Conservation (phyloP, 2,113 vertebrate genomes). For the Osmerus eperlanus region DNA sequence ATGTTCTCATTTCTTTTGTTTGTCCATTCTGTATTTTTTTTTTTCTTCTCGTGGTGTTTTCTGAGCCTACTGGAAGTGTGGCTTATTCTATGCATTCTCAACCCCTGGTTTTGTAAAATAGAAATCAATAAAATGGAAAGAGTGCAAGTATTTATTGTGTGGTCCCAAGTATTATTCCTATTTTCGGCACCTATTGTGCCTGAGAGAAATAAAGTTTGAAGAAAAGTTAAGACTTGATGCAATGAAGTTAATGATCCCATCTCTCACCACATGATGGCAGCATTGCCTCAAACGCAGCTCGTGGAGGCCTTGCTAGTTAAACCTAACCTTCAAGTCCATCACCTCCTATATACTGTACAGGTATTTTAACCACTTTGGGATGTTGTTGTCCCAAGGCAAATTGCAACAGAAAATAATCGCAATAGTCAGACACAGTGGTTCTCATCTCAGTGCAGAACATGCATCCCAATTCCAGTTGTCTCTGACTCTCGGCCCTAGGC, state of each 20-base stretch:
- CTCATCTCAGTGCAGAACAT: background rate
- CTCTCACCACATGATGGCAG: constrained; percentile 42
- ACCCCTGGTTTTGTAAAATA: constrained; percentile 70
- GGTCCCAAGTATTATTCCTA: background rate
- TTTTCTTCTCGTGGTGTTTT: constrained; percentile 32
- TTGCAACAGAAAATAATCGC: background rate
- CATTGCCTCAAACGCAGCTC: background rate
- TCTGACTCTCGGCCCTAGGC: background rate
- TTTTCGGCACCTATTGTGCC: background rate
- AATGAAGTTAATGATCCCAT: background rate
- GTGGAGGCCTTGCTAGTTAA: background rate
- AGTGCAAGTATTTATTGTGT: constrained; percentile 9
- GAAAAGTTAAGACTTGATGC: background rate
- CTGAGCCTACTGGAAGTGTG: constrained; percentile 42
- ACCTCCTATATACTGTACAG: background rate
- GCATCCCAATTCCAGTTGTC: too few relatives aligned
- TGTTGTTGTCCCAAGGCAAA: background rate
- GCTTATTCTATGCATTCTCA: constrained; percentile 67
- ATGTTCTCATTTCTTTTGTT: background rate
- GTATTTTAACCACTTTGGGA: constrained; percentile 1
- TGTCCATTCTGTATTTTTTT: constrained; percentile 26
- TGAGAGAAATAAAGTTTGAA: background rate
- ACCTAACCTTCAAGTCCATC: too few relatives aligned
- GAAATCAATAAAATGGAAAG: constrained; percentile 65
- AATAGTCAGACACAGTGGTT: background rate